Base-by-base conservation (phyloP, 2,797 vertebrate genomes). In the Danio choprae region DNA sequence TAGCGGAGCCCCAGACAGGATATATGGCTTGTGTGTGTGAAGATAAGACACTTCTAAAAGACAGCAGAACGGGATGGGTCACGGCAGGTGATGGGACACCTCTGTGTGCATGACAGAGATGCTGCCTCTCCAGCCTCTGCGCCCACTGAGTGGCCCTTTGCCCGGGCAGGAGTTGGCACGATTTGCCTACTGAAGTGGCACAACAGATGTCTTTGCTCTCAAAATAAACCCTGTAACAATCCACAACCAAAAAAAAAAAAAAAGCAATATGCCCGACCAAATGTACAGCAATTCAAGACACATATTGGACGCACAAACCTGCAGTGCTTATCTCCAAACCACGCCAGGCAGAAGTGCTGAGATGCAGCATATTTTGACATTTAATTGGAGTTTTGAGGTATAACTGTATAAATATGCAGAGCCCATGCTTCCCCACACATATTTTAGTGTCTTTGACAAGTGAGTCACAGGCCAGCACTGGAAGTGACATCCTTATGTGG, bases 71-170 rank as follows among this genome's bases (percentile, higher is more conserved):
- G 60, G 53, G 68, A 59, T 9, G 36, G 68, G 74, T 67, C 60
- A 29, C 36, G 12, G 51, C 20, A 59, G 38, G 72, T 69, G 64
- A 76, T 50, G 44, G 64, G 64, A 69, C 46, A 72, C 80, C 78
- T 81, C 77, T 86, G 79, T 80, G 75, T 81, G 81, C 38, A 58
- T 84, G 74, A 85, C 53, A 73, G 78, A 55, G 60, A 63, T 41
- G 62, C 11, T 85, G 84, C 71, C 86, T 29, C 16, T 43, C 64
- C 77, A 83, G 80, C 80, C 50, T 63, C 76, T 73, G 76, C 87
- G 85, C 88, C 87, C 90, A 88, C 87, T 86, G 79, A 70, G 79
- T 77, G 81, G 76, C 67, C 29, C 11, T 67, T 11, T 80, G 81
- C 83, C 81, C 36, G 38, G 46, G 36, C 8, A 29, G 40, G 59